Percentiles rank a stretch among this genome's conserved stretches.
These are phyloP conservation scores for Eueides isabella DNA, from an alignment of 1,140 invertebrate species.

Conservation along the genomic window DNA sequence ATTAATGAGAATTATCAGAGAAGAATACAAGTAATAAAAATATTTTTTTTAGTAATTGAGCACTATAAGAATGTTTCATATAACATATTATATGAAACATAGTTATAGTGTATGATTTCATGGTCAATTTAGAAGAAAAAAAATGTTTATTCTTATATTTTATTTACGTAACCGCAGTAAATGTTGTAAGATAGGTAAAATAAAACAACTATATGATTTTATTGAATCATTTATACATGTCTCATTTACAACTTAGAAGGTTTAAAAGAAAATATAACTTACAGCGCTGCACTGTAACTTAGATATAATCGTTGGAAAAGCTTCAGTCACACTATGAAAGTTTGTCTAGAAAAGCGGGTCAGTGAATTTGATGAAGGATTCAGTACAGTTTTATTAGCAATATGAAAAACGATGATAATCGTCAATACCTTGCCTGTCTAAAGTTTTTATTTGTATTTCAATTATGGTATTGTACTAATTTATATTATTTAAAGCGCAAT, in stretches of 20 bases:
- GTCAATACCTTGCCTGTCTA: neutral
- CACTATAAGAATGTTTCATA: too few relatives aligned
- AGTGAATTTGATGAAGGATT: neutral
- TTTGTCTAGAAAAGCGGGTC: constrained; percentile 12
- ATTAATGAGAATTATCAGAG: too few relatives aligned
- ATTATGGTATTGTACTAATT: neutral
- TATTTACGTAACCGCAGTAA: neutral
- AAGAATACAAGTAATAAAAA: too few relatives aligned
- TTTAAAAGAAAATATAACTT: constrained; percentile 52
- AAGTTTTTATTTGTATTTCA: too few relatives aligned
- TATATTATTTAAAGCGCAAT: neutral
- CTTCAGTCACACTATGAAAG: constrained; percentile 47
- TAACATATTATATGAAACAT: too few relatives aligned
- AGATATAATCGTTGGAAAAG: constrained; percentile 63
- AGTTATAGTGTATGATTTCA: too few relatives aligned
- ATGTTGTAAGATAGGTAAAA: constrained; percentile 36
- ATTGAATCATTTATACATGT: constrained; percentile 76
- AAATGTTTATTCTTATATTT: too few relatives aligned
- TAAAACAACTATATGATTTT: constrained; percentile 68
- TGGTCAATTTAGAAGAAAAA: too few relatives aligned
- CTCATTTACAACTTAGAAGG: constrained; percentile 65
- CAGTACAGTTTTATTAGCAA: neutral
- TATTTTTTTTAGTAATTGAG: too few relatives aligned
- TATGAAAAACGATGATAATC: neutral
- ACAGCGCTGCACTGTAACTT: constrained; percentile 59